These are phyloP conservation scores for Dolichallabes microphthalmus DNA, from an alignment of 2,113 vertebrate species.

Conservation along the genomic window DNA sequence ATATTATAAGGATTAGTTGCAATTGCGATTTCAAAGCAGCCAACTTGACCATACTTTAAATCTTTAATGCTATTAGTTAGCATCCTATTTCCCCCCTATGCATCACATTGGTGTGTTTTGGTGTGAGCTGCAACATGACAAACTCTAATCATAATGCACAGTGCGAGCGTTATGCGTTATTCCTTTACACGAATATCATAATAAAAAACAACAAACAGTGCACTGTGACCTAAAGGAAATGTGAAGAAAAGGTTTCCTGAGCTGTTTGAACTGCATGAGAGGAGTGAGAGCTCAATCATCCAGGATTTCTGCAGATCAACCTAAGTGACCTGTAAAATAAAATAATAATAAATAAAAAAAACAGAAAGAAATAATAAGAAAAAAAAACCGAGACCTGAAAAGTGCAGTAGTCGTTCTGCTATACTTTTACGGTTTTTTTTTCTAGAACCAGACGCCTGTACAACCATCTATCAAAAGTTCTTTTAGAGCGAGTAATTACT, in stretches of 20 bases:
- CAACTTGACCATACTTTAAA: not conserved
- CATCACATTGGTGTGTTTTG: not conserved
- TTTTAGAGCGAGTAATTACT: slow-evolving; percentile 37
- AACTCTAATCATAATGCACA: not conserved
- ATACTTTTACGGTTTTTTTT: not conserved
- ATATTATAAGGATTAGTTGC: not conserved
- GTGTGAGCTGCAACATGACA: not conserved
- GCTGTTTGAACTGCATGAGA: not conserved
- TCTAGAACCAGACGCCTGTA: not conserved
- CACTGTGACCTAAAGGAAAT: not conserved
- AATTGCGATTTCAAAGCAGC: not conserved
- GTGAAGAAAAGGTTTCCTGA: not conserved
- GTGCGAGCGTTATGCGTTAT: not conserved
- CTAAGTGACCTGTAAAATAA: not conserved
- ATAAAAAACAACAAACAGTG: not conserved
- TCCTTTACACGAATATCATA: not conserved
- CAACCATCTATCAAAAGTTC: not conserved
- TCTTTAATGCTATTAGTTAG: not conserved
- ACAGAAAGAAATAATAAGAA: not conserved
- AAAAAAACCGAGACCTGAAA: not conserved
- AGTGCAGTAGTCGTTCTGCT: not conserved
- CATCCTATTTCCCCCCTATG: not conserved
- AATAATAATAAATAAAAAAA: not conserved
- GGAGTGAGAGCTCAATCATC: not conserved
- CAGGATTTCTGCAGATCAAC: not conserved